Evolutionary conservation across 2,888 invertebrate species (phyloP).

Genomic region (Leptura quadrifasciata): DNA sequence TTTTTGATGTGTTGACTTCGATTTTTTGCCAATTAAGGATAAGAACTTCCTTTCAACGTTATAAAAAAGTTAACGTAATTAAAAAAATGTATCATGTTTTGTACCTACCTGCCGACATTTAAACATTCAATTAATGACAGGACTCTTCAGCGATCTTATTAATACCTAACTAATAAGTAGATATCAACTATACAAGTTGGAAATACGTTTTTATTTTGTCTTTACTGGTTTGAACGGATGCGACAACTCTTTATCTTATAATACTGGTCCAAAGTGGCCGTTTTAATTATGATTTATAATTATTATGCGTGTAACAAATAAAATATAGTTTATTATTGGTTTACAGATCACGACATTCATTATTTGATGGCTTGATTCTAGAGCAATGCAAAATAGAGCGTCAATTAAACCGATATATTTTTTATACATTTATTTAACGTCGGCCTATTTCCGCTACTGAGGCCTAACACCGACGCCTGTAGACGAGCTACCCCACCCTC

Average conservation of each 20-base stretch:
- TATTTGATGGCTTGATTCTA: background rate
- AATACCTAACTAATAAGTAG: slow-evolving; percentile 9
- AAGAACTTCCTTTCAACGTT: slow-evolving; percentile 9
- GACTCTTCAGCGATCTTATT: background rate
- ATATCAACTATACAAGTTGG: background rate
- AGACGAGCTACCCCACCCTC: too few species aligned
- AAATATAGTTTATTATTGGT: background rate
- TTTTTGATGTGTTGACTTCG: background rate
- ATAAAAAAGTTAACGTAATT: background rate
- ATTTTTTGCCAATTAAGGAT: slow-evolving; percentile 26
- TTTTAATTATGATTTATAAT: slow-evolving; percentile 20
- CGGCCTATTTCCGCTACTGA: too few species aligned
- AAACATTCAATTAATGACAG: slow-evolving; percentile 21
- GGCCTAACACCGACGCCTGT: too few species aligned
- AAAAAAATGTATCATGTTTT: slow-evolving; percentile 11
- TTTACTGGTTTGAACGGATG: slow-evolving; percentile 7
- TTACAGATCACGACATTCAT: background rate
- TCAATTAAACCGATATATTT: too few species aligned
- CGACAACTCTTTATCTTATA: background rate
- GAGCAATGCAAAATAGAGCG: background rate
- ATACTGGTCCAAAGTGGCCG: background rate
- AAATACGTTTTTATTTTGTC: background rate
- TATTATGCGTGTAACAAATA: background rate
- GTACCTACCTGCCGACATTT: background rate
- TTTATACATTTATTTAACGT: too few species aligned